Percentiles rank a stretch among this genome's conserved stretches.
phyloP scores from a whole-genome alignment of 92 coral and sea anemone genomes.

The Palythoa grandis region DNA sequence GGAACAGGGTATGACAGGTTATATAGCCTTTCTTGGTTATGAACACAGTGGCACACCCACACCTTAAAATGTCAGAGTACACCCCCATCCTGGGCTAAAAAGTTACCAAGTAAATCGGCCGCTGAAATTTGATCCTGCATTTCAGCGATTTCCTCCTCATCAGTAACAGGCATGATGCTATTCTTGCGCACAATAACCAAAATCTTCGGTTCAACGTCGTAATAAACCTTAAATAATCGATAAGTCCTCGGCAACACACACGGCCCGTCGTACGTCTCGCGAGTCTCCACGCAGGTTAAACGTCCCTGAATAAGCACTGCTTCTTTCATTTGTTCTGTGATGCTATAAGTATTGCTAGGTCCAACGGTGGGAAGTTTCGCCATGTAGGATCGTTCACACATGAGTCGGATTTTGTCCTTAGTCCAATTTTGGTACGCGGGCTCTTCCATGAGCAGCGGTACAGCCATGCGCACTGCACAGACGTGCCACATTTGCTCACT shows the following conservation, averaged over 20 bases:
- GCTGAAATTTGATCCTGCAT: constrained; percentile 82
- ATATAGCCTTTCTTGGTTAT: too few species aligned
- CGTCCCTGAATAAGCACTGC: constrained; percentile 88
- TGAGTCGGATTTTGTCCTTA: constrained; percentile 84
- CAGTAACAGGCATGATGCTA: constrained; percentile 57
- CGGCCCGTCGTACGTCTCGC: constrained; percentile 85
- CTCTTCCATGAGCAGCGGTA: constrained; percentile 89
- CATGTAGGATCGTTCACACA: constrained; percentile 93
- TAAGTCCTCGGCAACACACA: constrained; percentile 74
- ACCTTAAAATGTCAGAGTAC: not conserved
- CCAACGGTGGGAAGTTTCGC: constrained; percentile 62
- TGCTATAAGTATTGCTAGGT: constrained; percentile 55
- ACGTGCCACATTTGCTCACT: constrained; percentile 87
- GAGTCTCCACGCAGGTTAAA: constrained; percentile 71
- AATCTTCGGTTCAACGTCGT: constrained; percentile 81
- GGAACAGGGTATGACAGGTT: too few species aligned
- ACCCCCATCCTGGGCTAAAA: not conserved
- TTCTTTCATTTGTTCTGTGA: constrained; percentile 77
- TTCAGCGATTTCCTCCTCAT: constrained; percentile 69
- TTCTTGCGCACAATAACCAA: constrained; percentile 72
- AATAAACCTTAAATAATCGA: constrained; percentile 65
- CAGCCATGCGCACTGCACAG: constrained; percentile 92
- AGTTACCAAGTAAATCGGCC: constrained; percentile 73
- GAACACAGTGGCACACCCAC: too few species aligned
- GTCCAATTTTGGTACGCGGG: constrained; percentile 90